phyloP scores from a whole-genome alignment of 2,797 vertebrate species.

The Sus cebifrons region DNA sequence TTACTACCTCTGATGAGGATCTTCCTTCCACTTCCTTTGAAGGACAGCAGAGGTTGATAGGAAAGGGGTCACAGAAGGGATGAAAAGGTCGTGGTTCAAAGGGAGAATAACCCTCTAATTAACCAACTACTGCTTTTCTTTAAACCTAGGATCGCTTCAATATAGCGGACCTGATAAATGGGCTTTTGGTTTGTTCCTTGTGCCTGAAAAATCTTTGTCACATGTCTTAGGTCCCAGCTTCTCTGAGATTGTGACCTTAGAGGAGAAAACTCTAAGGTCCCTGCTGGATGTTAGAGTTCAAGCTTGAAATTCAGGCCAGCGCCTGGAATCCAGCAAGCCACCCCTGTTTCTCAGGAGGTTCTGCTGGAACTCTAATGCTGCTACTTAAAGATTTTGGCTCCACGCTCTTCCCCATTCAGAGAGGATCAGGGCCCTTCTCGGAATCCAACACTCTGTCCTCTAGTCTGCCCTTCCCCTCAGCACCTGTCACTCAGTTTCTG shows the following conservation, averaged over 20 bases:
- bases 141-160: background rate
- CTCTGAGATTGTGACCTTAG: background rate
- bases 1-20: background rate
- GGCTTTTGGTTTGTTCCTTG: background rate
- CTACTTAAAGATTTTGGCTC: background rate
- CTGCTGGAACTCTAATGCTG: background rate
- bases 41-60: background rate
- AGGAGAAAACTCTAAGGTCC: background rate
- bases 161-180: background rate
- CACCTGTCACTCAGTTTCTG: background rate
- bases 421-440: background rate
- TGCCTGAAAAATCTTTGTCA: background rate
- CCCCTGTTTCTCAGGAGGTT: background rate
- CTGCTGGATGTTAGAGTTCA: background rate
- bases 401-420: background rate
- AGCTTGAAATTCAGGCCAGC: constrained; percentile 7
- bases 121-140: constrained; percentile 7
- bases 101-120: background rate
- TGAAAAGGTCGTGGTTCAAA: background rate
- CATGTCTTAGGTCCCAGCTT: background rate
- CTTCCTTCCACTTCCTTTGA: background rate
- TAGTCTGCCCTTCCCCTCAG: background rate
- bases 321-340: background rate
- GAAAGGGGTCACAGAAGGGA: background rate
- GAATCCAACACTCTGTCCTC: background rate